Conservation (phyloP, 2,113 vertebrate species). For the Thymallus thymallus region DNA sequence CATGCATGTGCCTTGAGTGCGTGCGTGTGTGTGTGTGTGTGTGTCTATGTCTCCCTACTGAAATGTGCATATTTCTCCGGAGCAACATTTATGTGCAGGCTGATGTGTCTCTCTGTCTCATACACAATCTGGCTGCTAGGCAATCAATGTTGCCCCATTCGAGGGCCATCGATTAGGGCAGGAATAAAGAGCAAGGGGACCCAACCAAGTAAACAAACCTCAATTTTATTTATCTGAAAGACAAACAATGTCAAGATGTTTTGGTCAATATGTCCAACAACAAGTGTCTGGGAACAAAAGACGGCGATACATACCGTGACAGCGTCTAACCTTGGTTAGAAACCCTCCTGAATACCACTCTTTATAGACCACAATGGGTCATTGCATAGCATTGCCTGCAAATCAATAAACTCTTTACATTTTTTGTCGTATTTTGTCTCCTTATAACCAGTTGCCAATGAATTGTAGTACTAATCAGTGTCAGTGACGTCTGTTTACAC, state of each 20-base stretch:
- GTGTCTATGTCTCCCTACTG: background rate
- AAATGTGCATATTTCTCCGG: background rate
- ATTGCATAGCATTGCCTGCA: conserved; percentile 76
- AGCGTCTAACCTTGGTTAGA: conserved; percentile 39
- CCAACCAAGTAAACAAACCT: conserved; percentile 62
- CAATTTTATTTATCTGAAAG: conserved; percentile 71
- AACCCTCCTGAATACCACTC: conserved; percentile 36
- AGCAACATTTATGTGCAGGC: conserved; percentile 4
- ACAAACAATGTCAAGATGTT: conserved; percentile 68
- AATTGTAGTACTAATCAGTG: too few species aligned
- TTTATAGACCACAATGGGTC: conserved; percentile 56
- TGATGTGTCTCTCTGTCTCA: background rate
- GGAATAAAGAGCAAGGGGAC: conserved; percentile 50
- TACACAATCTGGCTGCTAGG: conserved; percentile 13
- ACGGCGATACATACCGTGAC: conserved; percentile 50
- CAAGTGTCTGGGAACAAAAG: conserved; percentile 56
- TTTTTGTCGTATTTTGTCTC: background rate
- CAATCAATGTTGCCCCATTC: conserved; percentile 50
- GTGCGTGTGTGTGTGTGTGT: background rate
- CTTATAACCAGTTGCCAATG: background rate
- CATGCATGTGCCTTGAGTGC: background rate
- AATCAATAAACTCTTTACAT: conserved; percentile 42
- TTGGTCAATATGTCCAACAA: conserved; percentile 61
- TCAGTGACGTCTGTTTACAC: too few species aligned
- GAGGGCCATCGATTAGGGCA: conserved; percentile 47